Conservation (phyloP, 2,888 invertebrate genomes). For the Phania funesta region DNA sequence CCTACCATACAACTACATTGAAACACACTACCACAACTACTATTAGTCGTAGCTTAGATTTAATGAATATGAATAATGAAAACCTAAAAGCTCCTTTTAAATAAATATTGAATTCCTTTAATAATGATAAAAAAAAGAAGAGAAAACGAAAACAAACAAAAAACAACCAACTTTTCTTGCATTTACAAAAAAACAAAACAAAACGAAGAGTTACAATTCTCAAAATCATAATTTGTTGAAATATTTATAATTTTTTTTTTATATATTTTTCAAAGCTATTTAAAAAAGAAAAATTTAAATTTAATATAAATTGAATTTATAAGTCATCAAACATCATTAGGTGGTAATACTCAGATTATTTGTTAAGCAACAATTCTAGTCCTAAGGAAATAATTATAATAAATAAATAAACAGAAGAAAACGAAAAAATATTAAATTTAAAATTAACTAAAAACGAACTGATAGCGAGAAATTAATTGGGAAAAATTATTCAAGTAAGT, state of each 20-base stretch:
- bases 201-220: constrained; percentile 24
- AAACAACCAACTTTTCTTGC: constrained; percentile 42
- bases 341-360: constrained; percentile 63
- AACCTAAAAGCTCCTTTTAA: constrained; percentile 11
- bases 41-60: constrained; percentile 51
- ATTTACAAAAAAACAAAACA: constrained; percentile 43
- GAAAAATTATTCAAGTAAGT: neutral
- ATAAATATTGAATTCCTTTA: constrained; percentile 27
- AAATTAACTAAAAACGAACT: constrained; percentile 3
- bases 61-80: constrained; percentile 37
- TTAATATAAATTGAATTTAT: constrained; percentile 36
- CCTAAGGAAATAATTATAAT: constrained; percentile 63
- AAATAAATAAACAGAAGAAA: constrained; percentile 8
- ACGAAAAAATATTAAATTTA: neutral
- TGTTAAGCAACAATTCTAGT: constrained; percentile 66
- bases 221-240: constrained; percentile 16
- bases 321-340: constrained; percentile 62
- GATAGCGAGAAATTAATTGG: constrained; percentile 42
- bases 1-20: neutral
- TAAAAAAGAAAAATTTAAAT: neutral
- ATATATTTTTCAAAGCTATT: neutral
- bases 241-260: constrained; percentile 22
- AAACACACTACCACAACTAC: constrained; percentile 22
- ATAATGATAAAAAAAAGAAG: too few species aligned
- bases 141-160: constrained; percentile 11